These are phyloP conservation scores for Anastatus disparis DNA, from an alignment of 1,140 invertebrate species.

Conservation along the genomic window DNA sequence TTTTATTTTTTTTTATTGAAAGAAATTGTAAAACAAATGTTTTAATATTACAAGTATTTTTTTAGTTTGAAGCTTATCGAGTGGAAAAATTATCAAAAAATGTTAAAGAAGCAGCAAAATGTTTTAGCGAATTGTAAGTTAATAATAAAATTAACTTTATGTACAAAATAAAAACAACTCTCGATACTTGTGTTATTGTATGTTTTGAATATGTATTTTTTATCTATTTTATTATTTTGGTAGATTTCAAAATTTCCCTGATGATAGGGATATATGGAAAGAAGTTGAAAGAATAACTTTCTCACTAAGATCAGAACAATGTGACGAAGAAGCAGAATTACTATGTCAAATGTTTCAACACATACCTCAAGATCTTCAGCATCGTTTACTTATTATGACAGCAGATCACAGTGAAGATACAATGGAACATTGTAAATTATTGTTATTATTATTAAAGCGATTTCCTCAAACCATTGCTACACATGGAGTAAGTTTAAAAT, in stretches of 20 bases:
- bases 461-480: constrained; percentile 83
- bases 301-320: constrained; percentile 74
- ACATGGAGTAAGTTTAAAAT: constrained; percentile 74
- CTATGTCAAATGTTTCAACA: constrained; percentile 76
- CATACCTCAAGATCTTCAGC: constrained; percentile 77
- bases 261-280: constrained; percentile 75
- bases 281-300: constrained; percentile 84
- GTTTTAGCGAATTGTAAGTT: constrained; percentile 76
- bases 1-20: constrained; percentile 31
- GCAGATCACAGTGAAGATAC: constrained; percentile 88
- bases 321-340: constrained; percentile 68
- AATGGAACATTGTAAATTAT: constrained; percentile 85
- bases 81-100: constrained; percentile 83
- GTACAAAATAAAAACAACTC: constrained; percentile 7
- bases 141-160: constrained; percentile 1
- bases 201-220: not conserved
- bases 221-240: not conserved
- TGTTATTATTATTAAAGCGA: constrained; percentile 80
- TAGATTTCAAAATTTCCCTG: constrained; percentile 73
- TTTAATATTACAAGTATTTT: not conserved
- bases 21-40: not conserved
- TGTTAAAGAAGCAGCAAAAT: constrained; percentile 84
- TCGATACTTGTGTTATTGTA: constrained; percentile 5
- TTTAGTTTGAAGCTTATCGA: constrained; percentile 82
- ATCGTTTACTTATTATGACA: constrained; percentile 80